A percentile compares a stretch with the other conserved stretches of the same genome.
phyloP scores from a whole-genome alignment of 2,113 vertebrate species.

The Sturnira hondurensis region DNA sequence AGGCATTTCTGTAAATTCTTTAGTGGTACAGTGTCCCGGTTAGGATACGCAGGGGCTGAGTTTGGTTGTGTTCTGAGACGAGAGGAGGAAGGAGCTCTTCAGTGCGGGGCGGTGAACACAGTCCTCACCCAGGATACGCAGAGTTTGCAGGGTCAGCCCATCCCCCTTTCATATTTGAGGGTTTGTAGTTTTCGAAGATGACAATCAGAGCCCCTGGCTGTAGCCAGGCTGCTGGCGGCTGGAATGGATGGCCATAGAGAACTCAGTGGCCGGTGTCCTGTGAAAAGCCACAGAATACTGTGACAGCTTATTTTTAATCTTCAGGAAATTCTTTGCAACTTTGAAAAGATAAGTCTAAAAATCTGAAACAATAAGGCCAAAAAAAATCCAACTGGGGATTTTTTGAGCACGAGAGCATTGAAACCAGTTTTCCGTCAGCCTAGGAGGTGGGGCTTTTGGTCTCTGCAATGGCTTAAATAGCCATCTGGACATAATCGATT shows the following conservation, averaged over 20 bases:
- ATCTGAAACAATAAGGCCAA: background rate
- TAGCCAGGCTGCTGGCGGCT: background rate
- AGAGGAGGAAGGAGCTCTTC: background rate
- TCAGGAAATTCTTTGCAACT: background rate
- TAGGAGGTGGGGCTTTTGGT: background rate
- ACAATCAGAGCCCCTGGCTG: background rate
- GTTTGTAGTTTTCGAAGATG: background rate
- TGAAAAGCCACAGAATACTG: background rate
- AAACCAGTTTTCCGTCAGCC: background rate
- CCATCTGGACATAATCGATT: background rate
- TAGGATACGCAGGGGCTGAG: background rate
- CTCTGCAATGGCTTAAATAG: background rate
- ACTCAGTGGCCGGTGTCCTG: background rate
- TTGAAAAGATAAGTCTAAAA: background rate
- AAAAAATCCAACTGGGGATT: background rate
- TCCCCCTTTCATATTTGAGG: accelerated
- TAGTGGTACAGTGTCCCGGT: background rate
- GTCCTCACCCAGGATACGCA: background rate
- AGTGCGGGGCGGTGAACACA: background rate
- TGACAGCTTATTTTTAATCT: background rate
- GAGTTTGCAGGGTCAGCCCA: background rate
- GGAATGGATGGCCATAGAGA: accelerated
- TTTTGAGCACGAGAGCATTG: no score
- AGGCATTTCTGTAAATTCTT: background rate
- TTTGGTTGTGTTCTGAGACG: background rate